Evolutionary conservation across 2,113 vertebrate genomes (phyloP).

Genomic region (Gymnobelideus leadbeateri): DNA sequence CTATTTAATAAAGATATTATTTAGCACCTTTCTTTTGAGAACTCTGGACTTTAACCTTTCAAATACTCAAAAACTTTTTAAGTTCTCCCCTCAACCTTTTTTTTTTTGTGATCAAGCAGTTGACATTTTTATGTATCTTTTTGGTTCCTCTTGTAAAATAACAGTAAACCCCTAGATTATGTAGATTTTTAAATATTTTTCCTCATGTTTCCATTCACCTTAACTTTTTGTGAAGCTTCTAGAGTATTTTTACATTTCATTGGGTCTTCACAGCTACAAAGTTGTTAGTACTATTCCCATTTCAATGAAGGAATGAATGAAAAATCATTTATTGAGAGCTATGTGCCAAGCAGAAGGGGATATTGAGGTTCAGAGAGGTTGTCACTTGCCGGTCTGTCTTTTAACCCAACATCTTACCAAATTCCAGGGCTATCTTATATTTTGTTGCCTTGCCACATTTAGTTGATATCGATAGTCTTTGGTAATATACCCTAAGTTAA

Average conservation of each 20-base stretch:
- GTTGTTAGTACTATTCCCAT: background rate
- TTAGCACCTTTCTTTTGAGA: background rate
- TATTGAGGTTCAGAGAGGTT: background rate
- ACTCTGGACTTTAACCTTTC: background rate
- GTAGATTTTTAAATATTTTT: background rate
- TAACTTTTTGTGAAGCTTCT: background rate
- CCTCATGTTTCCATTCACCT: background rate
- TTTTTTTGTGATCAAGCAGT: background rate
- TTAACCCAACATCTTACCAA: background rate
- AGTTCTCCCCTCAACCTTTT: background rate
- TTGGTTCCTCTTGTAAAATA: background rate
- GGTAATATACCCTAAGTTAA: background rate
- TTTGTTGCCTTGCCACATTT: background rate
- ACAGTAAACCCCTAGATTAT: background rate
- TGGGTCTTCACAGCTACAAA: conserved; percentile 16
- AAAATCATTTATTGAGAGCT: background rate
- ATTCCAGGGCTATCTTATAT: background rate
- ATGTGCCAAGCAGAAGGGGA: background rate
- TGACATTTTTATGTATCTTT: background rate
- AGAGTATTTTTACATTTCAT: background rate
- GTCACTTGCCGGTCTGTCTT: background rate
- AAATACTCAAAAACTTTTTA: background rate
- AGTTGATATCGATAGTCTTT: background rate
- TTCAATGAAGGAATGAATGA: conserved; percentile 25
- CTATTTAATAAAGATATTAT: background rate